Percentiles rank a stretch among this genome's conserved stretches.
Evolutionary conservation across 1,140 invertebrate species (phyloP).

Genomic region (Reticulitermes speratus): DNA sequence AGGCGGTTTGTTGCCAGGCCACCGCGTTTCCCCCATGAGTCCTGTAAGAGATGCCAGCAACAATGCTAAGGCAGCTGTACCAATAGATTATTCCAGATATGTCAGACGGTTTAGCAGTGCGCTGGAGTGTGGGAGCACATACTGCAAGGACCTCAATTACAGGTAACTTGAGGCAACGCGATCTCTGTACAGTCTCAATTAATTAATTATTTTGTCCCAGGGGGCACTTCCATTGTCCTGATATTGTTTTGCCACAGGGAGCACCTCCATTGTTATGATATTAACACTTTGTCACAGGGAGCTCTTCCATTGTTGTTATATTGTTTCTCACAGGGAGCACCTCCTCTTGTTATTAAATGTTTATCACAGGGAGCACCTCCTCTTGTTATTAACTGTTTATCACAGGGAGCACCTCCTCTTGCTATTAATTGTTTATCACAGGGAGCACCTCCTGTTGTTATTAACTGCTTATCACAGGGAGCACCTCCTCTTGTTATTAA

Average conservation of each 20-base stretch:
- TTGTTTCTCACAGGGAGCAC: too few species aligned
- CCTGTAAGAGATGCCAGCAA: constrained; percentile 23
- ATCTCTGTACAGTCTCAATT: too few species aligned
- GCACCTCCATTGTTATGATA: not conserved
- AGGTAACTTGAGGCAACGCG: constrained; percentile 42
- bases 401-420: too few species aligned
- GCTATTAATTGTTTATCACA: too few species aligned
- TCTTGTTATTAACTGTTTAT: too few species aligned
- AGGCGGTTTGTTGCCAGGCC: constrained; percentile 25
- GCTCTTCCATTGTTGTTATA: too few species aligned
- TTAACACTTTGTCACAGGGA: too few species aligned
- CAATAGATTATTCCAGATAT: constrained; percentile 76
- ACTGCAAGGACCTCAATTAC: constrained; percentile 80
- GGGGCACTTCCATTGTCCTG: constrained; percentile 96
- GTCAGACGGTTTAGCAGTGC: constrained; percentile 74
- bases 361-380: too few species aligned
- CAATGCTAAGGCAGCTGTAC: constrained; percentile 34
- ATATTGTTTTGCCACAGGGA: constrained; percentile 44
- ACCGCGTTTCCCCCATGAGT: constrained; percentile 30
- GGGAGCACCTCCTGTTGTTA: too few species aligned
- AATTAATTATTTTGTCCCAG: constrained; percentile 47
- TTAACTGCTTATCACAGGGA: too few species aligned
- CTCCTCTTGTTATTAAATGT: too few species aligned
- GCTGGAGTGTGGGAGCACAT: constrained; percentile 73
- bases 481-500: too few species aligned